Base-by-base conservation (phyloP, 2,888 invertebrate species). In the Mesorhabditis sp. region DNA sequence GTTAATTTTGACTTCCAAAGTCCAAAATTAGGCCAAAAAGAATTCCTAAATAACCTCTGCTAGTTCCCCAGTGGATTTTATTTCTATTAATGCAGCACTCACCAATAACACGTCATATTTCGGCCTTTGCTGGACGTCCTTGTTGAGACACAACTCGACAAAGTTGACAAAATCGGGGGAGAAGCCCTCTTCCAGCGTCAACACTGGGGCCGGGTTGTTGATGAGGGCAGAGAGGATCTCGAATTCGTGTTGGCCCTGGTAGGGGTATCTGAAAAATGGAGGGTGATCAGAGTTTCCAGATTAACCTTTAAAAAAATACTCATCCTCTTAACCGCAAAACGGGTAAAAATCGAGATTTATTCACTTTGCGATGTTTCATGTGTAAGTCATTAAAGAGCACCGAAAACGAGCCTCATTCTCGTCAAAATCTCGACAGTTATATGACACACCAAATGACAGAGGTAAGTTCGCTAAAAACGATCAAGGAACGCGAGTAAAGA, bases 141-240 rank as follows among this genome's bases (percentile, higher is more conserved):
- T 85, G 62, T 75, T 72, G 42, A 84, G 70, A 66, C 85, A 85
- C 5, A 74, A 65, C 10, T 70, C 72, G 7, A 85, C 69, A 67
- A 85, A 85, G 15, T 74, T 69, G 63, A 79, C 78, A 73, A 84
- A 84, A 7, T 68, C 63, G 0, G 70, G 66, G 4, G 78, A 72
- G 70, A 82, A 84, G 7, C 74, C 58, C 58, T 69, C 67, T 13
- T 70, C 69, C 3, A 69, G 61, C 5, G 65, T 65, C 10, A 85
- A 80, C 41, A 80, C 71, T 2, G 89, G 88, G 4, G 89, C 87
- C 4, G 87, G 86, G 58, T 87, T 86, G 82, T 92, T 91, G 85
- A 97, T 90, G 82, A 95, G 94, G 89, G 92, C 92, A 68, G 93
- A 91, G 80, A 95, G 90, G 69, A 83, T 74, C 13, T 97, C 97